Conservation (phyloP, 1,140 invertebrate species). For the Stenopsyche tienmushanensis region DNA sequence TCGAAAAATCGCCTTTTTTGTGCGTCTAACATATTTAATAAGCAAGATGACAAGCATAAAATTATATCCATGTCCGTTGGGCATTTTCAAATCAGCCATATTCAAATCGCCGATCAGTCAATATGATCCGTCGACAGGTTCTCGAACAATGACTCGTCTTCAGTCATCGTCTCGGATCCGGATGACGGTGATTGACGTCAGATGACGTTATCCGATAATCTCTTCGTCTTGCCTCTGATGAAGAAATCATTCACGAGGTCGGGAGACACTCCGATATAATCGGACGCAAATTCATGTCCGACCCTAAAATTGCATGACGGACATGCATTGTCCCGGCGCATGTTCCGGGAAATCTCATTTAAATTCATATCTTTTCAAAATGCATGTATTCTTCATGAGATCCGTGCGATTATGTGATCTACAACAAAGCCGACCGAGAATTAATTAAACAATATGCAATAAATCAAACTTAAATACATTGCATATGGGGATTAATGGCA, state of each 20-base stretch:
- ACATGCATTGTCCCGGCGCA: too few relatives aligned
- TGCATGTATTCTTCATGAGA: too few relatives aligned
- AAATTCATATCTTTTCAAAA: too few relatives aligned
- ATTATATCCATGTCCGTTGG: neutral
- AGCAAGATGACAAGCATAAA: neutral
- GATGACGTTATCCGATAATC: constrained; percentile 2
- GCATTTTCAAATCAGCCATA: neutral
- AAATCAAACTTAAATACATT: too few relatives aligned
- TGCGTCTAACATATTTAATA: too few relatives aligned
- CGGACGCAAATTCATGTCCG: neutral
- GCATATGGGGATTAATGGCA: too few relatives aligned
- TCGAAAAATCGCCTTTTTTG: too few relatives aligned
- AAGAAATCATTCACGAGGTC: constrained; percentile 8
- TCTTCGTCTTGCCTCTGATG: neutral
- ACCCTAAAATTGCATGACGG: neutral
- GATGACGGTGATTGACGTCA: constrained; percentile 8
- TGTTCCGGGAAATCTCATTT: too few relatives aligned
- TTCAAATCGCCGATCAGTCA: neutral
- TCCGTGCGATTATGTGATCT: too few relatives aligned
- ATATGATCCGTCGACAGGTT: neutral
- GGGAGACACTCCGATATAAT: neutral
- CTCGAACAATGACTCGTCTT: neutral
- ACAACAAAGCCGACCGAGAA: too few relatives aligned
- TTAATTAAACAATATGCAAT: too few relatives aligned
- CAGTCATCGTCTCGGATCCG: neutral